Conservation (phyloP, 2,888 invertebrate genomes). For the Abscondita cerata region DNA sequence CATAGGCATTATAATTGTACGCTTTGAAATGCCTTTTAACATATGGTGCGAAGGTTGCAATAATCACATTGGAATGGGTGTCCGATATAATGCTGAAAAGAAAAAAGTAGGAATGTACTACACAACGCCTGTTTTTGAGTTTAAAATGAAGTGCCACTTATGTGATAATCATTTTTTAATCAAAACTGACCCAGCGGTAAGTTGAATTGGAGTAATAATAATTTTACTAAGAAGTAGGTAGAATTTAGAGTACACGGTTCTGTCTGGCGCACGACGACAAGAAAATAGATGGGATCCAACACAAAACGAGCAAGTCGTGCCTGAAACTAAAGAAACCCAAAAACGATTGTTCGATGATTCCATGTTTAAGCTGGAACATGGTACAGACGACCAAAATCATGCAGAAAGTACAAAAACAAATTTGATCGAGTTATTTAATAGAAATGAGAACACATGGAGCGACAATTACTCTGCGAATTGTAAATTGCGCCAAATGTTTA, state of each 20-base stretch:
- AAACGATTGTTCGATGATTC: constrained; percentile 92
- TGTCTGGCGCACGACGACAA: constrained; percentile 93
- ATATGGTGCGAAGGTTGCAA: constrained; percentile 99
- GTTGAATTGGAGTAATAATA: constrained; percentile 52
- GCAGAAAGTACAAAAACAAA: constrained; percentile 75
- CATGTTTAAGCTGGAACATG: constrained; percentile 97
- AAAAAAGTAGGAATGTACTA: constrained; percentile 97
- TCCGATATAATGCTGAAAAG: constrained; percentile 95
- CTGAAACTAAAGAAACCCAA: constrained; percentile 90
- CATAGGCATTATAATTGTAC: constrained; percentile 92
- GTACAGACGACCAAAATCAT: constrained; percentile 76
- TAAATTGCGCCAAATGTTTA: constrained; percentile 81
- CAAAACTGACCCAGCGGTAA: constrained; percentile 95
- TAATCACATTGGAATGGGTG: constrained; percentile 99
- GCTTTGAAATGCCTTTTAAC: constrained; percentile 99
- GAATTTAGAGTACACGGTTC: constrained; percentile 96
- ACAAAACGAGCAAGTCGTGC: constrained; percentile 92
- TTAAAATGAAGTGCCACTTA: constrained; percentile 98
- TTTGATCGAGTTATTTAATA: constrained; percentile 76
- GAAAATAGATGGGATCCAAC: constrained; percentile 98
- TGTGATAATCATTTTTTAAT: constrained; percentile 98
- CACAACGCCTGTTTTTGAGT: constrained; percentile 96
- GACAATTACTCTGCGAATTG: constrained; percentile 95
- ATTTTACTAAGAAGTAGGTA: constrained; percentile 63
- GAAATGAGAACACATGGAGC: constrained; percentile 84